These are phyloP conservation scores for Malurus splendens DNA, from an alignment of 2,797 vertebrate species.

Conservation along the genomic window DNA sequence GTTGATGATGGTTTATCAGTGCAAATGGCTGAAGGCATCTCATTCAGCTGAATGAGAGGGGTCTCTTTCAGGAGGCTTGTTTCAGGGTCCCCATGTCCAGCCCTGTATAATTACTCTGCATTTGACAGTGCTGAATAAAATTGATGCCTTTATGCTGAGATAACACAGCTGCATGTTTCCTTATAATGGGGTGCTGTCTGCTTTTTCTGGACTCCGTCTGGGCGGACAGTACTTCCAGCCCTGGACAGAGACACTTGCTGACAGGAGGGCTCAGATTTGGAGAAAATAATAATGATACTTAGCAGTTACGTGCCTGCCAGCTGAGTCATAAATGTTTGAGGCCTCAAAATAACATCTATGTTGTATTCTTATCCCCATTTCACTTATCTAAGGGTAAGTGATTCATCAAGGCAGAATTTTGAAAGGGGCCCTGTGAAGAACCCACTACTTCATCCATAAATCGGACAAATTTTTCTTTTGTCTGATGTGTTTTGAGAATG, in stretches of 20 bases:
- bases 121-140: conserved; percentile 65
- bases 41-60: conserved; percentile 63
- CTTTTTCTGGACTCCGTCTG: conserved; percentile 26
- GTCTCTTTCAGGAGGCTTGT: conserved; percentile 69
- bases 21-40: conserved; percentile 64
- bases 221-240: conserved; percentile 15
- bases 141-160: conserved; percentile 67
- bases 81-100: conserved; percentile 68
- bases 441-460: not conserved
- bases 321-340: conserved; percentile 29
- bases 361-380: conserved; percentile 38
- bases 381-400: not conserved
- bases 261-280: not conserved
- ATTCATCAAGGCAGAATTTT: not conserved
- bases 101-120: conserved; percentile 67
- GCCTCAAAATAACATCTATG: conserved; percentile 22
- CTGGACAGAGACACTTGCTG: conserved; percentile 32
- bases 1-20: conserved; percentile 77
- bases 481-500: not conserved
- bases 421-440: not conserved
- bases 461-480: not conserved
- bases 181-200: conserved; percentile 74
- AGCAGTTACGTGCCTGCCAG: conserved; percentile 40
- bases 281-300: conserved; percentile 50
- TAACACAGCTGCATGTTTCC: conserved; percentile 68